Conservation (phyloP, 2,888 invertebrate genomes). For the Phaonia tiefii region DNA sequence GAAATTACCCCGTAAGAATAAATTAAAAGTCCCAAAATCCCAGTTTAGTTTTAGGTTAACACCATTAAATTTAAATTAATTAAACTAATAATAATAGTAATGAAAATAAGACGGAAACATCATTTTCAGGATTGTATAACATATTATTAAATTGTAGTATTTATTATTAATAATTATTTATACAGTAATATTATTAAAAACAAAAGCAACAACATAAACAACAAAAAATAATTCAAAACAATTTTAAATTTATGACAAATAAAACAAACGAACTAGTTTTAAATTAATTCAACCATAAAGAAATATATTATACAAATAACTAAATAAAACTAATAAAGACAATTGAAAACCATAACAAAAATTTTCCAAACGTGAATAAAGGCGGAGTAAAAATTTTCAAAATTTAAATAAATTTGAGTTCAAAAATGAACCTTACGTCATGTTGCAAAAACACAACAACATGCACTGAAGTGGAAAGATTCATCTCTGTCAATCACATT, state of each 20-base stretch:
- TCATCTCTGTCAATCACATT: too few relatives aligned
- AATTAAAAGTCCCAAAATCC: conserved; percentile 3
- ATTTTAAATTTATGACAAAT: conserved; percentile 65
- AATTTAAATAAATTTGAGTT: too few relatives aligned
- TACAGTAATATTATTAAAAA: conserved; percentile 67
- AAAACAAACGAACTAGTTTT: conserved; percentile 72
- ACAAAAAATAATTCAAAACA: conserved; percentile 45
- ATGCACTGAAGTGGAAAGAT: too few relatives aligned
- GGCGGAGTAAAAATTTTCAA: background rate
- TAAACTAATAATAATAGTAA: conserved; percentile 46
- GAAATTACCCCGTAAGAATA: too few relatives aligned
- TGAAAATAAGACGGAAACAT: conserved; percentile 65
- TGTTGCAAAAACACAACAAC: too few relatives aligned
- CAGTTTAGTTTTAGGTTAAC: conserved; percentile 50
- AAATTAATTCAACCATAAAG: conserved; percentile 56
- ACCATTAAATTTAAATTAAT: conserved; percentile 38
- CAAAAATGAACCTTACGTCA: background rate
- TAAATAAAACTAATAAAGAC: conserved; percentile 55
- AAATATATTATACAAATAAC: too few relatives aligned
- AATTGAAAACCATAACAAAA: conserved; percentile 64
- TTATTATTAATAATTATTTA: conserved; percentile 68
- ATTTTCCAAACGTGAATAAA: conserved; percentile 16
- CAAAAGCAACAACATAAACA: conserved; percentile 48
- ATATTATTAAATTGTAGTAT: conserved; percentile 73
- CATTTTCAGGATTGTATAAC: conserved; percentile 75